Percentiles rank a stretch among this genome's conserved stretches.
phyloP scores from a whole-genome alignment of 35 echinoderm and acorn worm species.

The Amphiura filiformis region DNA sequence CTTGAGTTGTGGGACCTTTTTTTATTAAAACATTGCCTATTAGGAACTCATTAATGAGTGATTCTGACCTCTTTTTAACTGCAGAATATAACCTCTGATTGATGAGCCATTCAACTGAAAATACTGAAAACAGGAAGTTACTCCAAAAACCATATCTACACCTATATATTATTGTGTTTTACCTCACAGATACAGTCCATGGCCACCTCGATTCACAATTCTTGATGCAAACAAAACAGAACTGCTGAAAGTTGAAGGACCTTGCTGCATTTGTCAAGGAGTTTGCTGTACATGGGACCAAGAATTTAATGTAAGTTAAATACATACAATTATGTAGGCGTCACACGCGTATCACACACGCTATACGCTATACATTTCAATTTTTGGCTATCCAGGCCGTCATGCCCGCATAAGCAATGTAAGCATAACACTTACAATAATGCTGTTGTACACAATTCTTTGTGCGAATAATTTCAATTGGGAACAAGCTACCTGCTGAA shows the following conservation, averaged over 20 bases:
- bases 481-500: no score
- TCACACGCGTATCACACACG: no score
- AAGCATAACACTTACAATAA: no score
- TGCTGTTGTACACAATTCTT: no score
- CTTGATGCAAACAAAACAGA: constrained; percentile 43
- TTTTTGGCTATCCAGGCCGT: no score
- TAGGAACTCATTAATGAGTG: neutral
- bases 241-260: constrained; percentile 66
- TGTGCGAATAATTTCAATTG: no score
- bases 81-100: neutral
- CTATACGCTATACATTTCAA: no score
- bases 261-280: constrained; percentile 83
- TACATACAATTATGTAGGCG: no score
- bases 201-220: constrained; percentile 66
- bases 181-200: constrained; percentile 57
- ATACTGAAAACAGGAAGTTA: no score
- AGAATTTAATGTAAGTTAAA: constrained; percentile 74
- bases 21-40: no score
- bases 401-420: neutral
- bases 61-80: neutral
- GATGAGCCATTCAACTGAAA: neutral
- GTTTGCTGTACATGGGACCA: constrained; percentile 79
- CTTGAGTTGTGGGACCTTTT: no score
- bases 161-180: neutral
- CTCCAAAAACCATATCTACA: no score